These are phyloP conservation scores for Margarornis squamiger DNA, from an alignment of 2,797 vertebrate genomes.

Conservation along the genomic window DNA sequence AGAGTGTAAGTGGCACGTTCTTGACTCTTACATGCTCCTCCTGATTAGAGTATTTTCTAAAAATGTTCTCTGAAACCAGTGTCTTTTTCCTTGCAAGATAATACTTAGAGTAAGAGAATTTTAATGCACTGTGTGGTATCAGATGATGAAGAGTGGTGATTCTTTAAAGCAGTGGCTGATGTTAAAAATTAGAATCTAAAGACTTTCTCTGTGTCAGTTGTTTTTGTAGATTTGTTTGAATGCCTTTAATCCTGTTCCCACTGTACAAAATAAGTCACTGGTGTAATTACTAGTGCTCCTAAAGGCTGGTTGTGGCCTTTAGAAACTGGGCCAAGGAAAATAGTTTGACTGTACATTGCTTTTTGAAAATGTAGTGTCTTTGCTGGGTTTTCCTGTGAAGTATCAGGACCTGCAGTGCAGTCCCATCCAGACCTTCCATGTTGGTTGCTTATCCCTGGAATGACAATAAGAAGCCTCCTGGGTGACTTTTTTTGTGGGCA, in stretches of 20 bases:
- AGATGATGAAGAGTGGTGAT: not conserved
- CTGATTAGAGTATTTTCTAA: not conserved
- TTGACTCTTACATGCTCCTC: not conserved
- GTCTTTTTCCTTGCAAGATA: not conserved
- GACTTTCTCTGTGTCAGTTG: not conserved
- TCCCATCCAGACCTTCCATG: not conserved
- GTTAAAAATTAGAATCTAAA: not conserved
- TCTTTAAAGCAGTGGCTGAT: not conserved
- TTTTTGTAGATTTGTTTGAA: not conserved
- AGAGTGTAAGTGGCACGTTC: not conserved
- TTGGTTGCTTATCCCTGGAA: not conserved
- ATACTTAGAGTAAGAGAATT: not conserved
- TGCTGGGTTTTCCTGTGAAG: not conserved
- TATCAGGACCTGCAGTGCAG: not conserved
- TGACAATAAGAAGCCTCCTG: not conserved
- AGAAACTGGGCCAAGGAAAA: conserved; percentile 14
- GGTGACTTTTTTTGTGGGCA: not conserved
- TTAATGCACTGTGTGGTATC: not conserved
- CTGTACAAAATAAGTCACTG: conserved; percentile 32
- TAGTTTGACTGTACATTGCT: not conserved
- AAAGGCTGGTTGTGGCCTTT: not conserved
- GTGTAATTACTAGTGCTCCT: not conserved
- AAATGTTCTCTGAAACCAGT: not conserved
- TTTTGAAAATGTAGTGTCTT: not conserved
- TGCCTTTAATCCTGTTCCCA: conserved; percentile 21